phyloP scores from a whole-genome alignment of 2,797 vertebrate genomes.

The Squalus acanthias region DNA sequence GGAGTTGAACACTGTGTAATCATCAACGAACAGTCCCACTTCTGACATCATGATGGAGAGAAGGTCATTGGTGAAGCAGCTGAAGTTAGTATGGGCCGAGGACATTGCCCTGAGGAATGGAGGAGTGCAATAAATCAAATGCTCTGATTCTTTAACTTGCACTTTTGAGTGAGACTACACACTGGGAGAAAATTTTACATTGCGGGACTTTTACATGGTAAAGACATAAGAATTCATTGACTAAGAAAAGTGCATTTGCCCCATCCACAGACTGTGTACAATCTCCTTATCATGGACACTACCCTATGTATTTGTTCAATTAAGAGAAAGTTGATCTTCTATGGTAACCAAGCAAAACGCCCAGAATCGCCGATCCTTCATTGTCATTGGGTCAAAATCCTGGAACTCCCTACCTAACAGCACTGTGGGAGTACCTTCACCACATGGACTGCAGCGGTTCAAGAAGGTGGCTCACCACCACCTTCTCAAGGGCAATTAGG shows the following conservation, averaged over 20 bases:
- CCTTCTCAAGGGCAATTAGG: no score
- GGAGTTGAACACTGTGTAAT: background rate
- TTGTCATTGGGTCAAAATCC: no score
- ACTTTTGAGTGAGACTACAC: background rate
- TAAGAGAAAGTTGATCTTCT: background rate
- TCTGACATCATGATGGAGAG: background rate
- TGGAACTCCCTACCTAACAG: no score
- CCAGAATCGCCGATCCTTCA: no score
- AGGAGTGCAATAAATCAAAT: background rate
- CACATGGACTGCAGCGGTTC: no score
- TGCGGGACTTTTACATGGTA: background rate
- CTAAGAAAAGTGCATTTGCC: background rate
- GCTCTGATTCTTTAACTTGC: background rate
- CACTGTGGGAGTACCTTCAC: no score
- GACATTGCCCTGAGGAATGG: background rate
- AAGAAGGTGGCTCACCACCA: no score
- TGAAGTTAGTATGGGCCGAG: background rate
- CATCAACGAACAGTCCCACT: background rate
- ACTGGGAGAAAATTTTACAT: no score
- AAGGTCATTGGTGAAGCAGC: background rate
- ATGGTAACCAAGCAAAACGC: background rate
- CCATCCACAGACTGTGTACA: background rate
- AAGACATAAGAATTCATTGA: background rate
- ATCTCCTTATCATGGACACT: background rate
- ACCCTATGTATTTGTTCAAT: background rate